Evolutionary conservation across 2,797 vertebrate species (phyloP).

Genomic region (Malacoraja senta): DNA sequence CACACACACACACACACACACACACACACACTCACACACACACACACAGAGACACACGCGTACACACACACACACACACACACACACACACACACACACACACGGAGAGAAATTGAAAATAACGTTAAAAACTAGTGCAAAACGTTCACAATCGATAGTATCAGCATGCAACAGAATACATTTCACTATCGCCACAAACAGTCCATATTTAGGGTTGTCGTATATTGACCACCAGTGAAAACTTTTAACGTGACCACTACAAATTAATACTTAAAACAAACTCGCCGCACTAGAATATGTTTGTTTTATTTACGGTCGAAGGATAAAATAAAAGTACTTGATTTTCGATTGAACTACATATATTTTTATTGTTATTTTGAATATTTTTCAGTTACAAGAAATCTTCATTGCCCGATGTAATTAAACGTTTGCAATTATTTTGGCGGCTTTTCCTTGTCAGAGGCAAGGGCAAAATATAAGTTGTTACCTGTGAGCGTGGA

Average conservation of each 20-base stretch:
- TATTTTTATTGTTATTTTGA: neutral
- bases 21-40: neutral
- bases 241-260: neutral
- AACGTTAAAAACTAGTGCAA: neutral
- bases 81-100: neutral
- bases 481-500: conserved; percentile 76
- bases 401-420: no score
- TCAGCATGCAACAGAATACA: no score
- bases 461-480: neutral
- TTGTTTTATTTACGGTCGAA: neutral
- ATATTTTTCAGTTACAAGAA: neutral
- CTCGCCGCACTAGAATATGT: neutral
- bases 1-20: neutral
- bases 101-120: neutral
- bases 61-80: neutral
- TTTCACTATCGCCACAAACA: no score
- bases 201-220: no score
- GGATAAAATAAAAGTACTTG: neutral
- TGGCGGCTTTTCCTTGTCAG: neutral
- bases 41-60: neutral
- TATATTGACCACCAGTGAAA: no score
- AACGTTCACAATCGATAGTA: neutral
- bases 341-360: neutral
- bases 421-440: neutral
- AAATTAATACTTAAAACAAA: neutral